Evolutionary conservation across 2,113 vertebrate species (phyloP).

Genomic region (Chroicocephalus ridibundus): DNA sequence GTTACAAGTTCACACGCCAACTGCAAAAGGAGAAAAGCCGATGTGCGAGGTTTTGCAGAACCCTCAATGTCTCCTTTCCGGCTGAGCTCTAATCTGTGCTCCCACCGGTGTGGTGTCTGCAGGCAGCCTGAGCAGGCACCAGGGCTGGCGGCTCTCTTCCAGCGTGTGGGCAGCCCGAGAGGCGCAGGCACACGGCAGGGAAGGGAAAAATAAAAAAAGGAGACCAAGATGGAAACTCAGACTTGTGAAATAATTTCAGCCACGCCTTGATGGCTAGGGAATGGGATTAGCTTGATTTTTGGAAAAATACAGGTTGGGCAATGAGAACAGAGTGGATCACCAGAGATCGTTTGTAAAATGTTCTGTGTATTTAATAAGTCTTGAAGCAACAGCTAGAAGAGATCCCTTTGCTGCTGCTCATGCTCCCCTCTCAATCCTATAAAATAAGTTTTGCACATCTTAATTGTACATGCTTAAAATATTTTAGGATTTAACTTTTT

Average conservation of each 20-base stretch:
- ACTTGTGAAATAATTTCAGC: neutral
- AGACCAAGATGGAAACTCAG: neutral
- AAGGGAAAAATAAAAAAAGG: neutral
- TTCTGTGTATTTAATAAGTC: neutral
- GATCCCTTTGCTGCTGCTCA: neutral
- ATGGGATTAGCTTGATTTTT: neutral
- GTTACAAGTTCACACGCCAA: constrained; percentile 58
- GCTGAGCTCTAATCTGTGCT: constrained; percentile 46
- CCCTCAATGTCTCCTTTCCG: constrained; percentile 30
- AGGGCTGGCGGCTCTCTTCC: constrained; percentile 16
- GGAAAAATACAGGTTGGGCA: neutral
- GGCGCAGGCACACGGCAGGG: neutral
- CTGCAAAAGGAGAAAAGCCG: constrained; percentile 44
- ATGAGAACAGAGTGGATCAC: neutral
- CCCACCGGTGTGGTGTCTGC: constrained; percentile 15
- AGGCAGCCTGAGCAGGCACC: constrained; percentile 27
- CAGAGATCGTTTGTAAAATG: neutral
- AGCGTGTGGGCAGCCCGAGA: constrained; percentile 29
- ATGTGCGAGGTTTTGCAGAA: constrained; percentile 53
- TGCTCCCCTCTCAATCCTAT: neutral
- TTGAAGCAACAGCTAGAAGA: neutral
- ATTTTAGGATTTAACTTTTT: constrained; percentile 15
- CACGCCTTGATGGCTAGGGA: neutral
- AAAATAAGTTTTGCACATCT: neutral
- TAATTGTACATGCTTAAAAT: neutral